Evolutionary conservation across 2,113 vertebrate genomes (phyloP), one percentile per base, ranked within the genome.

Genomic region (Myotis brandtii): DNA sequence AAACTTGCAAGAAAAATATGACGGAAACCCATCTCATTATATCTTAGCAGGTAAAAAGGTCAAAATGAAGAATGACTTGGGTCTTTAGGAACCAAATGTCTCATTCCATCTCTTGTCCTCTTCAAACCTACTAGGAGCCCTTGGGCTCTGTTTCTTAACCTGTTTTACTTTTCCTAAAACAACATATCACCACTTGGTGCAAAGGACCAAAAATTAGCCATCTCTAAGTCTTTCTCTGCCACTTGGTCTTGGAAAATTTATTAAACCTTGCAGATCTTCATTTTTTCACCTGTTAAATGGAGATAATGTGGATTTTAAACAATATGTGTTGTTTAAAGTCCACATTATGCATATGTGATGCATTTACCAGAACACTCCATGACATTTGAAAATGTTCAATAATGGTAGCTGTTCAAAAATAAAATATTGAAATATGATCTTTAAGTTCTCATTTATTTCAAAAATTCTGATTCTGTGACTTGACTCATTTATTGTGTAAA

Each of bases 401-500:
- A 40, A 52, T 23, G 2, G 23, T 18, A 37, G 30, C 3, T 46
- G 3, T 76, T 89, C 59, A 64, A 76, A 81, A 95, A 79, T 14
- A 92, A 84, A 10, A 8, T 40, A 46, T 46, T 32, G 14, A 37
- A 62, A 18, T 16, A 89, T 72, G 17, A 70, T 88, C 30, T 80
- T 92, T 83, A 54, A 77, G 8, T 10, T 85, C 48, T 88, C 20
- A 52, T 52, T n/a, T 18, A 70, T 25, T 91, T 77, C 18, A 89
- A 77, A 93, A 46, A 37, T n/a, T 75, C n/a, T 13, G 14, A 50
- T 81, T 89, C 23, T 46, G 89, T 75, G 72, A 77, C 75, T 59
- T 56, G 30, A 79, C 46, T 91, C 40, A 83, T n/a, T 96, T 80
- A 83, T 69, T 81, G 37, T 83, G 50, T 67, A 75, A 75, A 67